Base-by-base conservation (phyloP, 2,113 vertebrate genomes). In the Formicarius rufipectus region DNA sequence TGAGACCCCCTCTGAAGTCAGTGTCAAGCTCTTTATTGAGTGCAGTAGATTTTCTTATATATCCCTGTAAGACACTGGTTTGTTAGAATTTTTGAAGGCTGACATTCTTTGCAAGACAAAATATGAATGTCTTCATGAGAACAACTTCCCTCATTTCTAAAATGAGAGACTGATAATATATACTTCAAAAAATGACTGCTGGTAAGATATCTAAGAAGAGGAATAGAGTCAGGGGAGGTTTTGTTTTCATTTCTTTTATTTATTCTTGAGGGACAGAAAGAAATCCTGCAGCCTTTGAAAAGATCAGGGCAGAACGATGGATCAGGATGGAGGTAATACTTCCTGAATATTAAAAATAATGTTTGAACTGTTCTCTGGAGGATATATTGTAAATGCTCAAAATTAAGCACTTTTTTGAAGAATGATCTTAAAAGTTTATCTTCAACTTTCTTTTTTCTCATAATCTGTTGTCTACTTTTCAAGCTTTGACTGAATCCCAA, bases 391-490 rank as follows among this genome's bases (percentile, higher is more conserved):
- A 94, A 93, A 92, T 47, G 56, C 55, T 86, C 52, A 84, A 96
- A 94, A 92, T 92, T 86, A 97, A 95, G 78, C 56, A 80, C 44
- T 49, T 94, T 84, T 81, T 69, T 39, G 56, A 86, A 95, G 49
- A 93, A 84, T 53, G 7, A 47, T 92, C 56, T 83, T 76, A 58
- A 86, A 90, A 91, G 49, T 92, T 95, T 91, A 96, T 95, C 82
- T 95, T 87, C 37, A 84, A 82, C 67, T 83, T 79, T 77, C 73
- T 91, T 91, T 93, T 58, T 84, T 94, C 49, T 84, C 66, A 86
- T 77, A 94, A 95, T 63, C 84, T 85, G 31, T 64, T 85, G 31
- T 53, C 78, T 89, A 53, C 59, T 94, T 94, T 94, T 72, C 68
- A 81, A 7, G 25, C 31, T 78, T 87, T 28, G 76, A 20, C 58